Evolutionary conservation across 2,888 invertebrate species (phyloP).

Genomic region (Hoplodrina ambigua): DNA sequence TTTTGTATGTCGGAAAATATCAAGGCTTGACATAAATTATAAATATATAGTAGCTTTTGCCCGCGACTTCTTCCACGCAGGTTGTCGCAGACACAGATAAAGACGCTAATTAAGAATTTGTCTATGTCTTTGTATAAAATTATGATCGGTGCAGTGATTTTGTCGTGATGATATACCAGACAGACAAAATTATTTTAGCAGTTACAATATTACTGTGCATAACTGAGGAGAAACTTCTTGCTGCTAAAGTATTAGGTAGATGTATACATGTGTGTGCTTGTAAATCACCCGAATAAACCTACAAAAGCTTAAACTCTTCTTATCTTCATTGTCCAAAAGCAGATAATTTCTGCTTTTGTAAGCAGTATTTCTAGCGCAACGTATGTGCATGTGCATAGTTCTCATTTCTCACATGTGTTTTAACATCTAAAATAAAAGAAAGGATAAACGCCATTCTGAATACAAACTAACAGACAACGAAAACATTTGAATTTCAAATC

Average conservation of each 20-base stretch:
- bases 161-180: no score
- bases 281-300: no score
- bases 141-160: no score
- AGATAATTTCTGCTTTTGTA: slow-evolving; percentile 1
- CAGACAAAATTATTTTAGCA: no score
- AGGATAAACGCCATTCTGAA: slow-evolving; percentile 18
- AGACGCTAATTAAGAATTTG: no score
- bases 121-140: no score
- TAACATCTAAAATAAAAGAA: slow-evolving; percentile 25
- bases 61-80: not conserved
- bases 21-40: not conserved
- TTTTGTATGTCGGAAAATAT: slow-evolving; percentile 23
- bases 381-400: not conserved
- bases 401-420: slow-evolving; percentile 15
- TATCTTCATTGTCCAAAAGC: not conserved
- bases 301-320: no score
- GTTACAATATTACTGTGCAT: no score
- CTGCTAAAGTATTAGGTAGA: no score
- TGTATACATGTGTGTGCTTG: no score
- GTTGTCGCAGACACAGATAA: no score
- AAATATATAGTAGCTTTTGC: not conserved
- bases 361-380: not conserved
- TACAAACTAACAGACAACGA: slow-evolving; percentile 31
- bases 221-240: no score
- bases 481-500: slow-evolving; percentile 38